phyloP scores from a whole-genome alignment of 2,797 vertebrate species.

The Rhinella marina region DNA sequence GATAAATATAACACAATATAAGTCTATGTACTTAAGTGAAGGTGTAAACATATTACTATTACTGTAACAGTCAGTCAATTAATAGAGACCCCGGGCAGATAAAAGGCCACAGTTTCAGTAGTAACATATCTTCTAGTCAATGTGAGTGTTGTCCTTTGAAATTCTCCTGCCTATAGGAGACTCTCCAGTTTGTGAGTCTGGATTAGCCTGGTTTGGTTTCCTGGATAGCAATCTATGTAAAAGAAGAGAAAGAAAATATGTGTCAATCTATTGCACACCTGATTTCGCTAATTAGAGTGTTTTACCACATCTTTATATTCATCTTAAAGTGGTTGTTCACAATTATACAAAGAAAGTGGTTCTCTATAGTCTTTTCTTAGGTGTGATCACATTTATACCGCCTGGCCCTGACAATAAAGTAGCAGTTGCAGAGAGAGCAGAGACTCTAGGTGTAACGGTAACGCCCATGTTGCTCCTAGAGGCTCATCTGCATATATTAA shows the following conservation, averaged over 20 bases:
- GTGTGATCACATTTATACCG: no score
- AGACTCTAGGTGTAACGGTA: no score
- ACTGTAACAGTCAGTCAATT: constrained; percentile 37
- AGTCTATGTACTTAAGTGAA: not conserved
- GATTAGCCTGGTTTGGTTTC: not conserved
- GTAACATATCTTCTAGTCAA: constrained; percentile 18
- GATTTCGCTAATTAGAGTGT: not conserved
- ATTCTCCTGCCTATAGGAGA: not conserved
- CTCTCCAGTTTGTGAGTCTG: not conserved
- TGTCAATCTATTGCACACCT: not conserved
- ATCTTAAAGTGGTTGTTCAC: not conserved
- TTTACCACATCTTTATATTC: not conserved
- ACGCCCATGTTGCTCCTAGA: no score
- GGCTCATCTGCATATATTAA: no score
- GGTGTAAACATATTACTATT: not conserved
- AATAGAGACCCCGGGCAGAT: not conserved
- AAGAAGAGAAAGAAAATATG: not conserved
- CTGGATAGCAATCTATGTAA: not conserved
- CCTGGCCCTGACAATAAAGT: no score
- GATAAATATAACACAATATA: not conserved
- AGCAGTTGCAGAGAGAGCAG: no score
- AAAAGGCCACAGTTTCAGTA: not conserved
- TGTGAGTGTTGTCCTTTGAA: not conserved
- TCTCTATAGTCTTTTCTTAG: not conserved
- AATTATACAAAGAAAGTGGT: not conserved